These are phyloP conservation scores for Pyrochroa serraticornis DNA, from an alignment of 2,888 invertebrate genomes.

Conservation along the genomic window DNA sequence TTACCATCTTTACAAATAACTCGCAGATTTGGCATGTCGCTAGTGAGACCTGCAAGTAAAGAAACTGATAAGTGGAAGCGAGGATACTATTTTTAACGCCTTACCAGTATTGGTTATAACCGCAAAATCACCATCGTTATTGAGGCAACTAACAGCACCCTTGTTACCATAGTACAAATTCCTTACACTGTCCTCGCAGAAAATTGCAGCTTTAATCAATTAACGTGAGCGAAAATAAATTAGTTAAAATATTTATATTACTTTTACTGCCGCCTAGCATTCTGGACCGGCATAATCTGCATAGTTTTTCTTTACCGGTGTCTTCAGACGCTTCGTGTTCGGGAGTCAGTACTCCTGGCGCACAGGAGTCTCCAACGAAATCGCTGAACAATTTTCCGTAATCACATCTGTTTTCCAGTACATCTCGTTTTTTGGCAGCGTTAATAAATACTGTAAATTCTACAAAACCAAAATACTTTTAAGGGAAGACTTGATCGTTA, in stretches of 20 bases:
- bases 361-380: constrained; percentile 66
- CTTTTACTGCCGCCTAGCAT: neutral
- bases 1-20: constrained; percentile 68
- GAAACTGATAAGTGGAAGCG: neutral
- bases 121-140: constrained; percentile 65
- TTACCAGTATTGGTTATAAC: constrained; percentile 57
- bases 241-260: neutral
- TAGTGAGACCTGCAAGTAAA: constrained; percentile 28
- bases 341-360: constrained; percentile 63
- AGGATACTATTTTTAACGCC: constrained; percentile 3
- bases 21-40: constrained; percentile 53
- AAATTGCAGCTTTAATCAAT: constrained; percentile 33
- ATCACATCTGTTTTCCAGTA: constrained; percentile 63
- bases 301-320: constrained; percentile 47
- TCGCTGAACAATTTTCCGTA: constrained; percentile 63
- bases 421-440: constrained; percentile 58
- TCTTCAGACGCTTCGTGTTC: constrained; percentile 54
- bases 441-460: constrained; percentile 70
- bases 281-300: constrained; percentile 44
- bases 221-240: neutral
- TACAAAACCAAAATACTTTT: too few species aligned
- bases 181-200: constrained; percentile 61
- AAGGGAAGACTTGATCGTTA: too few species aligned
- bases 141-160: constrained; percentile 67
- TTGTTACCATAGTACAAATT: constrained; percentile 66